Evolutionary conservation across 2,888 invertebrate genomes (phyloP), one percentile per base, ranked within the genome.

Genomic region (Oscheius myriophilus): DNA sequence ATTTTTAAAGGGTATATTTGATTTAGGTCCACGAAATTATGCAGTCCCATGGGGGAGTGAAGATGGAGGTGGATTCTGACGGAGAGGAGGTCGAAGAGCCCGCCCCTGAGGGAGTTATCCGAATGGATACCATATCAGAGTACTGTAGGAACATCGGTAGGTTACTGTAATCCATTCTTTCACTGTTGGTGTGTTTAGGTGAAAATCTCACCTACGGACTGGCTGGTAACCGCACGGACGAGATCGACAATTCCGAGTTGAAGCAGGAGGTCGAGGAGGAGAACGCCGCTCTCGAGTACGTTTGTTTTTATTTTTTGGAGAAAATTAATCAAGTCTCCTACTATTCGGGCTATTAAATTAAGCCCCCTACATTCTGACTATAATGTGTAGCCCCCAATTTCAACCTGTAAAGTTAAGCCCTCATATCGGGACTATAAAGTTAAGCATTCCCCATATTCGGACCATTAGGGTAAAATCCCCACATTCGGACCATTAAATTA

Each of bases 61-160:
- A 81, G 65, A 71, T 64, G 69, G 80, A 80, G 59, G 18, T 70
- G 0, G 71, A 81, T n/a, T 76, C 81, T 11, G 79, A 75, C 33
- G 78, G 73, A 7, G 69, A 73, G 53, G 75, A 71, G 21, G 64
- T 67, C 6, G 72, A 67, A 23, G 69, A 41, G 11, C 65, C 33
- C 3, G 64, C 70, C 18, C 67, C 66, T 1, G 74, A 70, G 16
- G 74, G 72, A 11, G 71, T 61, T 9, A 69, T 86, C 12, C 74
- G 77, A 41, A 79, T 86, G 65, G 84, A 86, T 57, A 73, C 84
- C 1, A 86, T 85, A 7, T 78, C 79, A 45, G 86, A 86, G 71
- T 84, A 86, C 69, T 86, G 85, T 65, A 71, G 84, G 21, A 78
- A 82, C 43, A 84, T 85, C 41, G 82, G 84, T 72, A 65, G 57